Evolutionary conservation across 2,797 vertebrate genomes (phyloP).

Genomic region (Dryobates pubescens): DNA sequence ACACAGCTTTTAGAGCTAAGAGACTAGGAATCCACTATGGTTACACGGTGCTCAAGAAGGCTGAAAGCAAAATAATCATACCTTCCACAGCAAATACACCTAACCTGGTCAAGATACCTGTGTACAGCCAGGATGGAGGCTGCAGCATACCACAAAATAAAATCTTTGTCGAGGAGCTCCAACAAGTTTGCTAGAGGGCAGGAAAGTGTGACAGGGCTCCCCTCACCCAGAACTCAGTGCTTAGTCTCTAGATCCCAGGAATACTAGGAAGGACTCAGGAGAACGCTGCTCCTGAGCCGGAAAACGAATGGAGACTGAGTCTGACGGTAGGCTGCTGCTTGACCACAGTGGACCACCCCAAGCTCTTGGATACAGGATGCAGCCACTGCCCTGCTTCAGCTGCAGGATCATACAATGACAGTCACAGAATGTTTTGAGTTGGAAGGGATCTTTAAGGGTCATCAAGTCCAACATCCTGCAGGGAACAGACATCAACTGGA

Average conservation of each 20-base stretch:
- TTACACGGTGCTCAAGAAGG: not conserved
- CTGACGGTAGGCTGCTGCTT: not conserved
- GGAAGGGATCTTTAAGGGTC: no score
- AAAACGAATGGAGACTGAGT: no score
- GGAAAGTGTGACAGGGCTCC: accelerated
- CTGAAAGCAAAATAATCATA: not conserved
- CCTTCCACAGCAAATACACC: not conserved
- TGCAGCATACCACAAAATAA: accelerated
- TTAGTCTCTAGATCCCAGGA: no score
- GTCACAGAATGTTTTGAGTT: no score
- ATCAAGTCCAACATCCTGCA: no score
- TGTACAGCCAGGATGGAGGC: accelerated
- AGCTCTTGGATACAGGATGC: not conserved
- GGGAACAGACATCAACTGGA: no score
- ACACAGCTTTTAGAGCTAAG: no score
- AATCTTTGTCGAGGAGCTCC: accelerated
- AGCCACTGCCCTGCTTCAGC: no score
- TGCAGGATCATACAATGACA: not conserved
- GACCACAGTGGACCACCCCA: no score
- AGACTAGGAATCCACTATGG: not conserved
- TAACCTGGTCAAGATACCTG: accelerated
- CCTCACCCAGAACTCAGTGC: accelerated
- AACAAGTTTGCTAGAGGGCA: accelerated
- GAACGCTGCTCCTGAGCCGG: not conserved
- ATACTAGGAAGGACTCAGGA: not conserved